Conservation (phyloP, 2,797 vertebrate species). For the Schizopygopsis malacanthus region DNA sequence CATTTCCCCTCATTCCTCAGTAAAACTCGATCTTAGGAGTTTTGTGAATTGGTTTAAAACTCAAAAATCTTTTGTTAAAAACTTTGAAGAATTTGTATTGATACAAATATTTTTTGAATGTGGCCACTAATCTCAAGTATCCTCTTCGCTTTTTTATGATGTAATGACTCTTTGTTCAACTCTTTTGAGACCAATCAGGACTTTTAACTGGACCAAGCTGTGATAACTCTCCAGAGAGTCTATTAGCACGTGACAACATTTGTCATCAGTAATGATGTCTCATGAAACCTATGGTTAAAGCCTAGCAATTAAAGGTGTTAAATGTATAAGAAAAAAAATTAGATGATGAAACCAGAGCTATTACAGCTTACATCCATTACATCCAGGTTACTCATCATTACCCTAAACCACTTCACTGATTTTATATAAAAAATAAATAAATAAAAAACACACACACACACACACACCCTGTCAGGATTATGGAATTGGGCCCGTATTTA, state of each 20-base stretch:
- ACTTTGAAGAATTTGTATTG: not conserved
- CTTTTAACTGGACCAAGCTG: not conserved
- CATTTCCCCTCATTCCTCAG: not conserved
- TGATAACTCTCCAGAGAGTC: not conserved
- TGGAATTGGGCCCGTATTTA: too few species aligned
- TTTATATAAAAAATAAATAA: not conserved
- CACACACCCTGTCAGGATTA: too few species aligned
- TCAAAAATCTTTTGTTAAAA: not conserved
- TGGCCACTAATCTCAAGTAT: not conserved
- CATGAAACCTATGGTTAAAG: not conserved
- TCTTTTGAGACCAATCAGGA: conserved; percentile 11
- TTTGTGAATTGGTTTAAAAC: not conserved
- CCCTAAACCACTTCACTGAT: not conserved
- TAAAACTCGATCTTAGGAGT: not conserved
- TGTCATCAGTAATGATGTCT: not conserved
- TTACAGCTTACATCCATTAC: not conserved
- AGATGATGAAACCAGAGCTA: not conserved
- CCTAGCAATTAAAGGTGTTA: conserved; percentile 14
- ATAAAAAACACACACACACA: too few species aligned
- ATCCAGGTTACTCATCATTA: not conserved
- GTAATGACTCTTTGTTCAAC: too few species aligned
- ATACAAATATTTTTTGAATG: not conserved
- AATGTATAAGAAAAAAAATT: not conserved
- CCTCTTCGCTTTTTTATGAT: not conserved
- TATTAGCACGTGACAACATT: not conserved